Base-by-base conservation (phyloP, 2,113 vertebrate species). In the Delphinapterus leucas region DNA sequence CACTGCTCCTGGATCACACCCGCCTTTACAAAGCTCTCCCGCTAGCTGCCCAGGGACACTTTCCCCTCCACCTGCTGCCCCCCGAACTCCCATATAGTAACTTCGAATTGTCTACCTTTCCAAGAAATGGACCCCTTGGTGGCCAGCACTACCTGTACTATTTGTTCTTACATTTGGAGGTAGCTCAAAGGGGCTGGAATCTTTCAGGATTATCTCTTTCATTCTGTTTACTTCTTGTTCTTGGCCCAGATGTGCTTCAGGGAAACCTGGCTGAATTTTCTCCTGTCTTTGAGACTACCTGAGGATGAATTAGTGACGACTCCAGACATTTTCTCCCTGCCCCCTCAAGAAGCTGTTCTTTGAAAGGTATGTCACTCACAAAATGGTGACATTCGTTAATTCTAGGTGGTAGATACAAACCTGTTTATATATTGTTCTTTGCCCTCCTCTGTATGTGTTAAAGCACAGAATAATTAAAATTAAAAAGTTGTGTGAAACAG, bases 41-140 rank as follows among this genome's bases (percentile, higher is more conserved):
- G 13, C 65, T 60, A 55, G 76, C n/a, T 21, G 93, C 90, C 60
- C 55, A n/a, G 71, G 83, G 82, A 85, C 77, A 80, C 6, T 33
- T 38, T 92, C 60, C 33, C 83, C 73, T 80, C 63, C 25, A 53
- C 38, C 31, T 8, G 38, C 18, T 6, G 25, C 18, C 36, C 17
- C 10, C n/a, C 3, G 5, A 33, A 20, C 53, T 81, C 73, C 70
- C 47, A 23, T 6, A 23, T 12, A 28, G 70, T 89, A 47, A 68
- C 41, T 86, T 93, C 73, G 68, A 86, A 93, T 47, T 49, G 33
- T 65, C n/a, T 86, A 80, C 85, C 77, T 95, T 95, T 94, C 91
- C 85, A 93, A 96, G 81, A 36, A n/a, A 36, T 9, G 61, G 88
- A 21, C 21, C 53, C 58, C 55, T 33, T 47, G 60, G 68, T n/a